These are phyloP conservation scores for Zingel zingel DNA, from an alignment of 2,113 vertebrate species.

Conservation along the genomic window DNA sequence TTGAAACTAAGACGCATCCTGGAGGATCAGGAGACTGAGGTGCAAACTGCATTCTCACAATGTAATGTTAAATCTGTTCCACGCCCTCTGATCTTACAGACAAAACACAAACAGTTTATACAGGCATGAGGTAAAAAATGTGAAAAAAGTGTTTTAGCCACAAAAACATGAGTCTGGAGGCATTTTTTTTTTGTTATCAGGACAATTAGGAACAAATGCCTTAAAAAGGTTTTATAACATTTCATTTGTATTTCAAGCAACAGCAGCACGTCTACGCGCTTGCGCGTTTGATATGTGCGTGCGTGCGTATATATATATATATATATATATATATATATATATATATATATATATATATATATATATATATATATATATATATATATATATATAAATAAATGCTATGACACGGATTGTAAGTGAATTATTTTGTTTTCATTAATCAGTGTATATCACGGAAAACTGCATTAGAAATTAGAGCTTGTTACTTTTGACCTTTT, in stretches of 20 bases:
- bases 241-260: too few relatives aligned
- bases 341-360: too few relatives aligned
- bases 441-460: conserved; percentile 25
- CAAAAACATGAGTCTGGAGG: too few relatives aligned
- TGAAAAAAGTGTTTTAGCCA: background rate
- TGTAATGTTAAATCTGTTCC: conserved; percentile 25
- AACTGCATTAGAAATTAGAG: conserved; percentile 32
- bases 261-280: too few relatives aligned
- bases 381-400: background rate
- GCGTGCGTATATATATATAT: too few relatives aligned
- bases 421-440: conserved; percentile 31
- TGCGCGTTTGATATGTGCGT: background rate
- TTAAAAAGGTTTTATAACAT: too few relatives aligned
- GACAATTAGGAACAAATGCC: too few relatives aligned
- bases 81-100: conserved; percentile 15
- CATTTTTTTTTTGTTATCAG: too few relatives aligned
- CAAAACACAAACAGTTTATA: conserved; percentile 9
- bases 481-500: conserved; percentile 48
- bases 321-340: too few relatives aligned
- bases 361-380: too few relatives aligned
- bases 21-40: conserved; percentile 9
- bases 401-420: background rate
- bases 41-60: conserved; percentile 21
- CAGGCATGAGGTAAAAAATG: background rate
- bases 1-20: conserved; percentile 31